Conservation (phyloP, 1,140 invertebrate genomes). For the Matsumurasca onukii region DNA sequence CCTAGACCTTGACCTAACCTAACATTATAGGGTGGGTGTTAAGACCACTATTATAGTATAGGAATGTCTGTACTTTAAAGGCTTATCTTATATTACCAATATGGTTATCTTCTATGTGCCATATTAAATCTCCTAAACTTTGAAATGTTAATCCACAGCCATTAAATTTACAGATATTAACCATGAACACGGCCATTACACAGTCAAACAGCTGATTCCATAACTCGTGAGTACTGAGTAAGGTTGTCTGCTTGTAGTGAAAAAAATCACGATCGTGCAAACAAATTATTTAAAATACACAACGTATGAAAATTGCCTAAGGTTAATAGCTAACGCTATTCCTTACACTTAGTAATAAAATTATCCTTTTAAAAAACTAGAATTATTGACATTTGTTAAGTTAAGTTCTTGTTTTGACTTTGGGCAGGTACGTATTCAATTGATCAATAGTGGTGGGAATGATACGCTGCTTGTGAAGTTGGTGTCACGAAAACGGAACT, state of each 20-base stretch:
- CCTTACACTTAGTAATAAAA: no score
- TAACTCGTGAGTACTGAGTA: conserved; percentile 19
- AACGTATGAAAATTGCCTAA: no score
- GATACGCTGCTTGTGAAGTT: conserved; percentile 41
- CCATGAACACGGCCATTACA: conserved; percentile 81
- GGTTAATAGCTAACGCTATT: no score
- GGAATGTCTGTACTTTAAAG: conserved; percentile 4
- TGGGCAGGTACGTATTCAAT: conserved; percentile 44
- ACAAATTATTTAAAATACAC: no score
- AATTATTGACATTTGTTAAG: no score
- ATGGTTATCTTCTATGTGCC: conserved; percentile 82
- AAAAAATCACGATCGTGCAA: no score
- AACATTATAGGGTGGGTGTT: conserved; percentile 13
- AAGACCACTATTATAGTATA: not conserved
- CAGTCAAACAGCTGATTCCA: conserved; percentile 39
- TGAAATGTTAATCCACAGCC: conserved; percentile 79
- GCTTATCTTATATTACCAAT: conserved; percentile 63
- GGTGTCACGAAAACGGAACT: conserved; percentile 34
- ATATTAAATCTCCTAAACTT: conserved; percentile 74
- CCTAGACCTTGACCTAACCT: conserved; percentile 26
- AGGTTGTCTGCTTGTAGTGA: not conserved
- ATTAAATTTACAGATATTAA: conserved; percentile 86
- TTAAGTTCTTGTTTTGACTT: conserved; percentile 8
- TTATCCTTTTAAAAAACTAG: no score
- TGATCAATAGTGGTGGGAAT: conserved; percentile 49